Conservation (phyloP, 1,140 invertebrate species). For the Drosophila sechellia region DNA sequence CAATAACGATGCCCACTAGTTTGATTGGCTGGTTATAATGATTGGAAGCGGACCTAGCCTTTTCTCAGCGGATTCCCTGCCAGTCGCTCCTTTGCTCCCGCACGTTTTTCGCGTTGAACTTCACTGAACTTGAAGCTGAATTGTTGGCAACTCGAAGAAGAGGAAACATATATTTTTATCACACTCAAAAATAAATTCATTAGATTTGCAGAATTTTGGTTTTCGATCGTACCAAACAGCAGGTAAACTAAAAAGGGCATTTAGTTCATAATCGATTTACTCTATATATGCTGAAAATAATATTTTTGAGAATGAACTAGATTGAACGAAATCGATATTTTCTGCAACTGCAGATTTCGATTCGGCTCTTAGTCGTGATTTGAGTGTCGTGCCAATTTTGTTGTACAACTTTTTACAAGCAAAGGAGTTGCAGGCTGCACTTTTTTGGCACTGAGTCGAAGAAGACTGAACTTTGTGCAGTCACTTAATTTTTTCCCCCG, state of each 20-base stretch:
- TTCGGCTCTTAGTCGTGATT: conserved; percentile 67
- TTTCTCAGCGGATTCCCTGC: conserved; percentile 29
- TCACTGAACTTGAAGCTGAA: conserved; percentile 78
- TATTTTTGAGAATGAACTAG: background rate
- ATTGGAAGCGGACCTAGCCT: conserved; percentile 38
- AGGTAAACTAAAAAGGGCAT: too few species aligned
- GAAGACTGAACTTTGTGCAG: conserved; percentile 76
- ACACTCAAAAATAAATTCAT: conserved; percentile 16
- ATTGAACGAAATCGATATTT: background rate
- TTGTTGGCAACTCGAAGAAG: conserved; percentile 31
- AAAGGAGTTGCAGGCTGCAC: conserved; percentile 41
- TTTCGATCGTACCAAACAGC: background rate
- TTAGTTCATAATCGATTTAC: too few species aligned
- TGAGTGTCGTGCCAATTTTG: conserved; percentile 79
- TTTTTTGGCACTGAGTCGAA: conserved; percentile 21
- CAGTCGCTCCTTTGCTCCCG: conserved; percentile 65
- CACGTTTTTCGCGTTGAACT: conserved; percentile 82
- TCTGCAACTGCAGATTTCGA: conserved; percentile 13
- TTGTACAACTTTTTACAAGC: conserved; percentile 62
- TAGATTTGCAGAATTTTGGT: background rate
- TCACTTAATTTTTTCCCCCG: conserved; percentile 75
- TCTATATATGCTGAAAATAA: background rate
- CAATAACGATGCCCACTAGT: conserved; percentile 46
- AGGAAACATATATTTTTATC: conserved; percentile 30
- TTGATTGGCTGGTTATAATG: conserved; percentile 79